phyloP scores from a whole-genome alignment of 2,113 vertebrate genomes.

The Nothocercus julius region DNA sequence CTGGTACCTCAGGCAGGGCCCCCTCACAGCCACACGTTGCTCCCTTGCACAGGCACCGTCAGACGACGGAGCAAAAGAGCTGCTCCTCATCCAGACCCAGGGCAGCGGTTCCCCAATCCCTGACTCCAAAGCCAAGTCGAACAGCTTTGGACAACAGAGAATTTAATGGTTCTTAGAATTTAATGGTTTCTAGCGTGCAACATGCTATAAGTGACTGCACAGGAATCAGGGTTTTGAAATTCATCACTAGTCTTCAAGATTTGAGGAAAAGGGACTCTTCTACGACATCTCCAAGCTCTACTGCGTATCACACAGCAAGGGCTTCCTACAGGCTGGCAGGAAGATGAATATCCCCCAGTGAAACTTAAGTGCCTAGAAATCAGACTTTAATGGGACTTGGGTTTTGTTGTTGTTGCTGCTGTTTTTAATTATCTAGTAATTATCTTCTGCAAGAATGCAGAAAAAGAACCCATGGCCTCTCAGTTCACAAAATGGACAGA shows the following conservation, averaged over 20 bases:
- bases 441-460: not conserved
- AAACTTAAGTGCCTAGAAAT: not conserved
- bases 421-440: not conserved
- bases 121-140: not conserved
- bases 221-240: not conserved
- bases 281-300: not conserved
- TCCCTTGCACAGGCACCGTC: not conserved
- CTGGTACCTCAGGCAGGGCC: too few relatives aligned
- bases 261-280: not conserved
- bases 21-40: accelerated
- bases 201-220: not conserved
- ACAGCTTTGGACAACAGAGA: not conserved
- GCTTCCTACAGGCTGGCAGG: not conserved
- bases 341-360: not conserved
- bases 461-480: not conserved
- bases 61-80: not conserved
- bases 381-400: not conserved
- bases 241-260: not conserved
- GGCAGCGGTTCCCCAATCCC: not conserved
- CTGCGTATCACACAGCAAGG: not conserved
- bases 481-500: not conserved
- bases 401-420: not conserved
- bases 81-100: not conserved
- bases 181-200: not conserved
- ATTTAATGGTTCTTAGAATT: not conserved